Conservation (phyloP, 1,140 invertebrate species). For the Metopolophium dirhodum region DNA sequence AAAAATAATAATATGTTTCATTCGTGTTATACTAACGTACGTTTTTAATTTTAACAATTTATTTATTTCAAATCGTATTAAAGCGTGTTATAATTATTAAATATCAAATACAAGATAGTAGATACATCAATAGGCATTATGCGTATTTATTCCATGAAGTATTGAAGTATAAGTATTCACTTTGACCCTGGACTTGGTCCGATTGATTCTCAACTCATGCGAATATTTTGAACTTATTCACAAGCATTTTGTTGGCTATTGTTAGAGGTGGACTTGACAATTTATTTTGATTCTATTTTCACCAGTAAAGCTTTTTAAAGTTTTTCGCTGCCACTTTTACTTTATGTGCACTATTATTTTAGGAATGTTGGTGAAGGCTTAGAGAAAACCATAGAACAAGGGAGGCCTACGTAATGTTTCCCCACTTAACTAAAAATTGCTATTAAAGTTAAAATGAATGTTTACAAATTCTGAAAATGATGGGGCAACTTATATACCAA, state of each 20-base stretch:
- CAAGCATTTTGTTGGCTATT: not conserved
- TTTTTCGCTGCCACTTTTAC: no score
- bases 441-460: no score
- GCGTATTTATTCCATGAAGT: not conserved
- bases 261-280: no score
- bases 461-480: no score
- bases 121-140: not conserved
- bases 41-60: not conserved
- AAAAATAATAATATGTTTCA: not conserved
- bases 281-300: not conserved
- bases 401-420: no score
- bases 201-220: not conserved
- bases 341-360: not conserved
- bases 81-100: not conserved
- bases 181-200: not conserved
- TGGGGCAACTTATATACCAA: no score
- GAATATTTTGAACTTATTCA: not conserved
- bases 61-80: not conserved
- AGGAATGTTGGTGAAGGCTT: no score
- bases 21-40: not conserved
- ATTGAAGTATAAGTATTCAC: not conserved
- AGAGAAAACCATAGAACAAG: no score
- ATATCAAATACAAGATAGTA: no score
- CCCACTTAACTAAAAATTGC: no score
- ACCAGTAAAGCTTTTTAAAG: not conserved